Conservation (phyloP, 2,888 invertebrate genomes). For the Peribatodes rhomboidaria region DNA sequence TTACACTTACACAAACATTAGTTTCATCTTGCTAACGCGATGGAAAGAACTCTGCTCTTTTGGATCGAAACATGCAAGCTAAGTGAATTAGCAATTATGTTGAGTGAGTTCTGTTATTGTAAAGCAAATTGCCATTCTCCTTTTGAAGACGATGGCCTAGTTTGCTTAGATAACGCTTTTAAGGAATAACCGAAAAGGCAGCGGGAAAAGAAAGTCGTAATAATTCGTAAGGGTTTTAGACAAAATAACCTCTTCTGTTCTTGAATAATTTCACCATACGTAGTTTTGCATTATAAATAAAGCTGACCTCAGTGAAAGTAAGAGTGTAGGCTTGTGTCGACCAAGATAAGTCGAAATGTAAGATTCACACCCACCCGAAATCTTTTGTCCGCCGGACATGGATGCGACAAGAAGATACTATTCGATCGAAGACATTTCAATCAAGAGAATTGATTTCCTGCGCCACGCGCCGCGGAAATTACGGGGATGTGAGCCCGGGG, state of each 20-base stretch:
- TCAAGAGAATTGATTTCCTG: slow-evolving; percentile 38
- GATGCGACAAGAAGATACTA: slow-evolving; percentile 17
- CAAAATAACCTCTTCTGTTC: not conserved
- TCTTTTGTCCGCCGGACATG: not conserved
- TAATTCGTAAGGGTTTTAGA: not conserved
- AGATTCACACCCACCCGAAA: not conserved
- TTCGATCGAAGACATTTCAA: slow-evolving; percentile 32
- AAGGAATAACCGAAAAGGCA: slow-evolving; percentile 3
- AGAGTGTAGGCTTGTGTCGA: slow-evolving; percentile 1
- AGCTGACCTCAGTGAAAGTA: not conserved
- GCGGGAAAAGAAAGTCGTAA: not conserved
- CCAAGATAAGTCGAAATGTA: not conserved
- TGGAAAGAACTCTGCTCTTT: slow-evolving; percentile 13
- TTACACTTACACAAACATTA: slow-evolving; percentile 19
- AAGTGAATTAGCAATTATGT: slow-evolving; percentile 26
- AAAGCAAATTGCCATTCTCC: slow-evolving; percentile 19
- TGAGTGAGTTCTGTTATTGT: slow-evolving; percentile 28
- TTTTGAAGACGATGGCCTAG: slow-evolving; percentile 5
- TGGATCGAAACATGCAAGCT: slow-evolving; percentile 13
- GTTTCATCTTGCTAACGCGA: slow-evolving; percentile 17
- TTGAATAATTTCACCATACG: not conserved
- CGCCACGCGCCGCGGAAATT: slow-evolving; percentile 38
- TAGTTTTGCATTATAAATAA: slow-evolving; percentile 5
- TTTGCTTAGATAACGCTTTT: not conserved
- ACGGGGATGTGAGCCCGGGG: slow-evolving; percentile 32